Percentiles rank a stretch among this genome's conserved stretches.
Conservation (phyloP, 2,113 vertebrate genomes). For the Megaceryle maxima region DNA sequence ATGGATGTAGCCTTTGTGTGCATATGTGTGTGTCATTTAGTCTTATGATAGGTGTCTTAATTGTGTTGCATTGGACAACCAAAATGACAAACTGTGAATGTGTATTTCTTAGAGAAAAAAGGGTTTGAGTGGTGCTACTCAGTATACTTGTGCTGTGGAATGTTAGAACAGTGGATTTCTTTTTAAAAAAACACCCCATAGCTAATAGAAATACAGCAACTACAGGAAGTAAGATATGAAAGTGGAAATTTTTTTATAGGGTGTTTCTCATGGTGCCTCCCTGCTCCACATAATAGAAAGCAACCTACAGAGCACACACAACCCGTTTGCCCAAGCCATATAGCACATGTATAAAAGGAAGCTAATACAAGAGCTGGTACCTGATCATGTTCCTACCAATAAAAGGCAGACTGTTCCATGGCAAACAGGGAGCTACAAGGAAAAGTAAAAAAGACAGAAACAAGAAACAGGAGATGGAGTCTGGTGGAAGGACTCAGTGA, state of each 20-base stretch:
- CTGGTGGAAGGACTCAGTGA: background rate
- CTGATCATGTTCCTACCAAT: background rate
- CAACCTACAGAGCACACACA: background rate
- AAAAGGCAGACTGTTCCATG: background rate
- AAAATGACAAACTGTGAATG: background rate
- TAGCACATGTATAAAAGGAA: background rate
- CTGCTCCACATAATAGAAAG: background rate
- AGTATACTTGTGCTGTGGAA: background rate
- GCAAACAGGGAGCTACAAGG: background rate
- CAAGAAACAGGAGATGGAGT: background rate
- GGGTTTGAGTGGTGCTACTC: background rate
- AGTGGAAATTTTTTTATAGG: background rate
- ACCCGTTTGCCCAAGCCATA: accelerated
- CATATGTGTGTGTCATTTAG: background rate
- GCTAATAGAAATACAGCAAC: background rate
- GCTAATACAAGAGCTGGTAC: background rate
- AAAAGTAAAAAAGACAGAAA: background rate
- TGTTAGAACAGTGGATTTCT: background rate
- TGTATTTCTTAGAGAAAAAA: background rate
- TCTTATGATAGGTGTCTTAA: background rate
- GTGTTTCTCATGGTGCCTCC: background rate
- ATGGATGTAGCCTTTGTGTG: background rate
- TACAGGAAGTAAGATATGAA: background rate
- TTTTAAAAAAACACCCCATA: background rate
- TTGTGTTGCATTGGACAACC: background rate